Evolutionary conservation across 2,888 invertebrate species (phyloP).

Genomic region (Leptopilina syphax): DNA sequence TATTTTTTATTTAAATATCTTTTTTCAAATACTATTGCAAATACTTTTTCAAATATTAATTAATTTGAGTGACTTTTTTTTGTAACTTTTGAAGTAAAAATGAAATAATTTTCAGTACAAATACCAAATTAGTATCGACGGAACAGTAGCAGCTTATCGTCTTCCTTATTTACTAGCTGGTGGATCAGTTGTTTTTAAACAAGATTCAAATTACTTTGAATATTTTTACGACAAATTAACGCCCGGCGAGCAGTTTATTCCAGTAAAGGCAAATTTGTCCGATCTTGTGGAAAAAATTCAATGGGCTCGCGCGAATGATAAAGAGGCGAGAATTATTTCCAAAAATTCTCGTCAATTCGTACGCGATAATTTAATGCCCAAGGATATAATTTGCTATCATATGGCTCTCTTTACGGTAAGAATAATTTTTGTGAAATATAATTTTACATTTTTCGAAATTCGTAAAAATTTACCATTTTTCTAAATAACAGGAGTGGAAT

Average conservation of each 20-base stretch:
- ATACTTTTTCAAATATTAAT: too few species aligned
- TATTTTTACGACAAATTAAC: slow-evolving; percentile 90
- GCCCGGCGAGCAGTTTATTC: slow-evolving; percentile 90
- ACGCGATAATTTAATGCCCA: slow-evolving; percentile 87
- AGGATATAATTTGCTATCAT: slow-evolving; percentile 93
- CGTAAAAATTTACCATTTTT: too few species aligned
- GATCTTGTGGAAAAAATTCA: slow-evolving; percentile 87
- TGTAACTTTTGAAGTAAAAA: too few species aligned
- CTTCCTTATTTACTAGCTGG: slow-evolving; percentile 94
- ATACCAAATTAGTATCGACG: slow-evolving; percentile 96
- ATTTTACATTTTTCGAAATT: too few species aligned
- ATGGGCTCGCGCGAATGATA: slow-evolving; percentile 88
- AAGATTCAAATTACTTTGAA: slow-evolving; percentile 95
- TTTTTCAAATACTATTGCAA: too few species aligned
- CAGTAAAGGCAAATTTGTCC: slow-evolving; percentile 87
- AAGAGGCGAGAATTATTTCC: slow-evolving; percentile 82
- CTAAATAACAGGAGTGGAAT: slow-evolving; percentile 83
- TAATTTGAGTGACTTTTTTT: neutral
- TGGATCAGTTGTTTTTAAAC: slow-evolving; percentile 92
- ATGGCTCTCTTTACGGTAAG: slow-evolving; percentile 82
- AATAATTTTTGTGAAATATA: neutral
- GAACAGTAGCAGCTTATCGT: slow-evolving; percentile 97
- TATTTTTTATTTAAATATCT: slow-evolving; percentile 42
- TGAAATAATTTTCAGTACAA: slow-evolving; percentile 85
- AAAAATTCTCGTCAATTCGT: slow-evolving; percentile 84